Conservation (phyloP, 1,140 invertebrate genomes). For the Pygmarrhopalites habei region DNA sequence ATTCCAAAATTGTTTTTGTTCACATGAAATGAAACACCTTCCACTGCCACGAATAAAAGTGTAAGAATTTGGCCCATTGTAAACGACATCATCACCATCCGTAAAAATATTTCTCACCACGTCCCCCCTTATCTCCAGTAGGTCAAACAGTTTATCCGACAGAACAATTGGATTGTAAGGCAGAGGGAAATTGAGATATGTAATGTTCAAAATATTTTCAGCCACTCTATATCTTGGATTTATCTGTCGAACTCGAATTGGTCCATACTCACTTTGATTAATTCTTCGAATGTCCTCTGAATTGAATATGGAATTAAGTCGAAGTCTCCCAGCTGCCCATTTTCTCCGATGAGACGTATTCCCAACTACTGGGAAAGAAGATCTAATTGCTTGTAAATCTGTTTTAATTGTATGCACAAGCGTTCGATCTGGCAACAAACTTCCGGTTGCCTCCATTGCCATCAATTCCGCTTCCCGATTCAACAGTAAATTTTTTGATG, state of each 20-base stretch:
- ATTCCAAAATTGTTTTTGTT: conserved; percentile 3
- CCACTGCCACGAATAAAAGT: neutral
- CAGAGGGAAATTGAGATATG: neutral
- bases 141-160: neutral
- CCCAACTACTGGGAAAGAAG: neutral
- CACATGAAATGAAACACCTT: conserved; percentile 2
- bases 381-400: neutral
- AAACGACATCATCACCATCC: conserved; percentile 1
- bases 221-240: neutral
- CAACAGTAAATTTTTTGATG: neutral
- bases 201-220: neutral
- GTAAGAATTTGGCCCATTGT: neutral
- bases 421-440: neutral
- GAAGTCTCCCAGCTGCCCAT: neutral
- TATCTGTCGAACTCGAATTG: neutral
- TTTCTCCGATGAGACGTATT: neutral
- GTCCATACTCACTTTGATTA: neutral
- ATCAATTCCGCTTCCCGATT: conserved; percentile 1
- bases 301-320: neutral
- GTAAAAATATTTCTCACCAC: neutral
- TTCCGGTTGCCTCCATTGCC: neutral
- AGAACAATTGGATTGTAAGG: neutral
- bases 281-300: neutral
- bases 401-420: neutral
- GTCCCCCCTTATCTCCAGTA: neutral